These are phyloP conservation scores for Tamandua tetradactyla DNA, from an alignment of 2,797 vertebrate genomes.

Conservation along the genomic window DNA sequence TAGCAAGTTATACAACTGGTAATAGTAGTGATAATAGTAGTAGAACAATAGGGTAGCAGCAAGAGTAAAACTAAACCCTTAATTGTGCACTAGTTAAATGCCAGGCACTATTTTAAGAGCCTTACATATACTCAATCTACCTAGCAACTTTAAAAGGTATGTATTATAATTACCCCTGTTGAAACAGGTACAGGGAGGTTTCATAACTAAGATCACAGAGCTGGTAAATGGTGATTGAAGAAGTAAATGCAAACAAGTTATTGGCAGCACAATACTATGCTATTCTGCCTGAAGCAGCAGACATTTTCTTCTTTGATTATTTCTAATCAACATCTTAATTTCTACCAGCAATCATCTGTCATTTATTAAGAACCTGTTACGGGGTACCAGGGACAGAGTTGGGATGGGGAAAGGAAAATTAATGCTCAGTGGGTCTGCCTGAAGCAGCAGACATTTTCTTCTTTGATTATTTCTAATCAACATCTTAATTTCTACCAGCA, in stretches of 20 bases:
- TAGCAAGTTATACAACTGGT: not conserved
- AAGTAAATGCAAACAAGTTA: too few relatives aligned
- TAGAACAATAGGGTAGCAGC: too few relatives aligned
- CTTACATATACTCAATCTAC: not conserved
- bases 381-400: too few relatives aligned
- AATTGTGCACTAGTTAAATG: not conserved
- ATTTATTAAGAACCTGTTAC: slow-evolving; percentile 8
- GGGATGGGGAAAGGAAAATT: too few relatives aligned
- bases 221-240: too few relatives aligned
- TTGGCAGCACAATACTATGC: not conserved
- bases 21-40: not conserved
- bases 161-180: not conserved
- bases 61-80: slow-evolving; percentile 17
- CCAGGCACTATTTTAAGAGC: not conserved
- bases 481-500: not conserved
- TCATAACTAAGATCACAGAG: not conserved
- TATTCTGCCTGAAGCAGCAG: not conserved
- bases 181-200: slow-evolving; percentile 12
- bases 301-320: not conserved
- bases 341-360: not conserved
- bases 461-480: not conserved
- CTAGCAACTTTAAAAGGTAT: not conserved
- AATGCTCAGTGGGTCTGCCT: too few relatives aligned
- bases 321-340: not conserved
- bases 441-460: not conserved